Evolutionary conservation across 2,113 vertebrate species (phyloP), one percentile per base, ranked within the genome.

Genomic region (Cygnus atratus): DNA sequence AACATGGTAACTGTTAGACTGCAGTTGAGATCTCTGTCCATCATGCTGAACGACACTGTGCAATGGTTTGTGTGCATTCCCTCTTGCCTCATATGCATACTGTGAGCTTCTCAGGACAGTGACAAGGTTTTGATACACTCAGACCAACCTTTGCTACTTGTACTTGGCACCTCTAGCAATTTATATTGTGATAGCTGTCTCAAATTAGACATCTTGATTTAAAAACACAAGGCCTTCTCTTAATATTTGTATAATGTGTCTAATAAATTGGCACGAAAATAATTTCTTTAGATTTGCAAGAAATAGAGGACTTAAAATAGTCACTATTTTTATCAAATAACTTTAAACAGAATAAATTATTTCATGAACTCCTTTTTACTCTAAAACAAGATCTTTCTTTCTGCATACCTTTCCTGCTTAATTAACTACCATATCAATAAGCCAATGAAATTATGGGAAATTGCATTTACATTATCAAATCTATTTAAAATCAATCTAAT

Each of bases 361-460:
- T 89, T 83, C 13, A 73, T 66, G 17, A 76, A 54, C 3, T 1
- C 5, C 5, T 82, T 95, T 90, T 54, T 37, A 58, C 13, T 73
- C 29, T 54, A 90, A 83, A 90, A 13, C 15, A 80, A 73, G 48
- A 76, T 17, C 29, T 44, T 39, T 90, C 41, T 84, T 84, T 80
- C 79, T 67, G 62, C 48, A 54, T 78, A 52, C 24, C 62, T 90
- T 78, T 88, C 25, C 52, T 81, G 31, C 33, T 87, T 92, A 88
- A 92, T 92, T 93, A 95, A 95, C 80, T 90, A 76, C 28, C 4
- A 5, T 82, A 92, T 94, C 90, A 93, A 96, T 87, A 96, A 90
- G 54, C 19, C 77, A 94, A 72, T 92, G 35, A 86, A 87, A 84
- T 81, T n/a, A 76, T 0, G 0, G 39, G 31, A 95, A 65, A 29